Evolutionary conservation across 2,113 vertebrate species (phyloP), one percentile per base, ranked within the genome.

Genomic region (Ctenomys sociabilis): DNA sequence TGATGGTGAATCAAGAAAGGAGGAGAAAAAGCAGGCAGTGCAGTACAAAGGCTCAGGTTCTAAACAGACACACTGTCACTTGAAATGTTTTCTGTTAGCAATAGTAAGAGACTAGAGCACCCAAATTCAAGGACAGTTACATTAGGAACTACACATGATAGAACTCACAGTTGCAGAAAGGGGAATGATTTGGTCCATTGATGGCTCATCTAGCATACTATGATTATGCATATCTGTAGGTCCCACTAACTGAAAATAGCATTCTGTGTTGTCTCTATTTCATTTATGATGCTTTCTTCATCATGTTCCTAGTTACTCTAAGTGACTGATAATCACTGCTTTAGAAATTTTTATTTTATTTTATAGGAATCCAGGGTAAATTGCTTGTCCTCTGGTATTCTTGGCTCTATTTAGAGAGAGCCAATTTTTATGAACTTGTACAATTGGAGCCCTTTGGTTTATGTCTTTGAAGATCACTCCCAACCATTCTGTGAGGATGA

Each of bases 131-230:
- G 13, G n/a, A 13, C 17, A 35, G 61, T 82, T 54, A 32, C 40
- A 37, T 24, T 1, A 43, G 28, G 45, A 82, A 30, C 24, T 32
- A 26, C 7, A 37, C 28, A 80, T 21, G 24, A 17, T 26, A 75
- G 52, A 72, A 63, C 26, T 2, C 30, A 14, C 11, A 3, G 3
- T 26, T n/a, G 35, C 10, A 72, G 9, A 22, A 45, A 72, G 28
- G 11, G 16, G 32, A 59, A 14, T 54, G 26, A 80, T 5, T 45
- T 22, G 22, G 32, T 16, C 10, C 22, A 19, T 11, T 22, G 57
- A 17, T 63, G 35, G 37, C 85, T 3, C 14, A 5, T 49, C 22
- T 13, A 30, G 2, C 28, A n/a, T 0, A 45, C 3, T 19, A 26
- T 43, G 37, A 12, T 59, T 30, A 4, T 30, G 26, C 0, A 68